Percentiles rank a stretch among this genome's conserved stretches.
These are phyloP conservation scores for Pangasius djambal DNA, from an alignment of 2,797 vertebrate species.

Conservation along the genomic window DNA sequence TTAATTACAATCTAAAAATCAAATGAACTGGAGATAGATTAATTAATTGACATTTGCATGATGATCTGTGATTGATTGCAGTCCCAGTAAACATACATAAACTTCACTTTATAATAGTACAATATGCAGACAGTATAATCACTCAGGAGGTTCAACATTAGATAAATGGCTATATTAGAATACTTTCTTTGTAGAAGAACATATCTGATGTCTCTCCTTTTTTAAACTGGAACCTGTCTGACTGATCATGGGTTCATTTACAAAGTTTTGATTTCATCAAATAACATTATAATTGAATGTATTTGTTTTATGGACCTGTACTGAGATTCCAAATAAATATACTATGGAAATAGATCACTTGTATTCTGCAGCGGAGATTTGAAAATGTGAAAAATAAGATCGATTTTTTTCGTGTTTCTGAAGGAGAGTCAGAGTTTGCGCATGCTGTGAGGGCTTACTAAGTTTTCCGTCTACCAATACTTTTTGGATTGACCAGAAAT, in stretches of 20 bases:
- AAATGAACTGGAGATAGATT: conserved; percentile 52
- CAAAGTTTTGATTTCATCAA: background rate
- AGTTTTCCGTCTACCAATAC: background rate
- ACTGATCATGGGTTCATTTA: background rate
- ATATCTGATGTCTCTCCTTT: background rate
- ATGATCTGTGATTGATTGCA: conserved; percentile 51
- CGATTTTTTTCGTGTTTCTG: background rate
- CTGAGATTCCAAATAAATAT: background rate
- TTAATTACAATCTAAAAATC: conserved; percentile 59
- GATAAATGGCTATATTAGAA: conserved; percentile 10
- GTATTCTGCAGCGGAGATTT: background rate
- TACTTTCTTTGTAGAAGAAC: background rate
- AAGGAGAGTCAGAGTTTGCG: background rate
- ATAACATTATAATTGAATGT: background rate
- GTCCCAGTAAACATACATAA: conserved; percentile 19
- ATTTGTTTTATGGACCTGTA: background rate
- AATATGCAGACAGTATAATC: conserved; percentile 25
- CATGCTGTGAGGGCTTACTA: background rate
- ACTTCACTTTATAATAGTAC: conserved; percentile 8
- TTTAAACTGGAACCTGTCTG: background rate
- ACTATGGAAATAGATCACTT: background rate
- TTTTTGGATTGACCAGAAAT: background rate
- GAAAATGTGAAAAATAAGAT: background rate
- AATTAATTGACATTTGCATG: conserved; percentile 59
- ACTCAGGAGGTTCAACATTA: conserved; percentile 37